Conservation (phyloP, 2,113 vertebrate genomes). For the Alligator sinensis region DNA sequence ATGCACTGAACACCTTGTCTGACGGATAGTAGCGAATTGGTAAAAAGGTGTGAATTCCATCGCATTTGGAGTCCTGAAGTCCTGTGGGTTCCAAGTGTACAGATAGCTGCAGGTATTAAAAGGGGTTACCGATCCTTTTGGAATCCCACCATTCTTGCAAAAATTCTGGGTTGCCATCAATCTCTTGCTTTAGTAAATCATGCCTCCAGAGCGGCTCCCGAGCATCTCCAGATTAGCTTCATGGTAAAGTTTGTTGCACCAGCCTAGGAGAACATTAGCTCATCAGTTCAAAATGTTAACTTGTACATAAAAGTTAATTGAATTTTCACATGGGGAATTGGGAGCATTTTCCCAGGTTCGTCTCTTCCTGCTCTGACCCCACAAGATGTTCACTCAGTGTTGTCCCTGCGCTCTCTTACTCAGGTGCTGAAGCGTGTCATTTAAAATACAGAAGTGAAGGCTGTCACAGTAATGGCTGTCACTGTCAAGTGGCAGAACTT, state of each 20-base stretch:
- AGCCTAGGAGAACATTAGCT: neutral
- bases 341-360: neutral
- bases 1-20: neutral
- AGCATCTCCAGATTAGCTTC: neutral
- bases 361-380: neutral
- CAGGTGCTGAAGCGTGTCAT: neutral
- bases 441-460: neutral
- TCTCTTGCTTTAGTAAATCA: neutral
- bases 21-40: neutral
- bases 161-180: neutral
- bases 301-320: neutral
- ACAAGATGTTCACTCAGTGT: neutral
- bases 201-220: neutral
- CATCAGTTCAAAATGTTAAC: neutral
- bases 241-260: neutral
- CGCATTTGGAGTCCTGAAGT: neutral
- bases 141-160: constrained; percentile 1
- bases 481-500: neutral
- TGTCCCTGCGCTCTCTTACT: neutral
- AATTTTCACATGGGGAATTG: neutral
- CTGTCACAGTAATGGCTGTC: neutral
- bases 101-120: neutral
- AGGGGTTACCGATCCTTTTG: neutral
- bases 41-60: neutral
- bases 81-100: neutral